Conservation (phyloP, 2,888 invertebrate genomes). For the Drosophila mimica region DNA sequence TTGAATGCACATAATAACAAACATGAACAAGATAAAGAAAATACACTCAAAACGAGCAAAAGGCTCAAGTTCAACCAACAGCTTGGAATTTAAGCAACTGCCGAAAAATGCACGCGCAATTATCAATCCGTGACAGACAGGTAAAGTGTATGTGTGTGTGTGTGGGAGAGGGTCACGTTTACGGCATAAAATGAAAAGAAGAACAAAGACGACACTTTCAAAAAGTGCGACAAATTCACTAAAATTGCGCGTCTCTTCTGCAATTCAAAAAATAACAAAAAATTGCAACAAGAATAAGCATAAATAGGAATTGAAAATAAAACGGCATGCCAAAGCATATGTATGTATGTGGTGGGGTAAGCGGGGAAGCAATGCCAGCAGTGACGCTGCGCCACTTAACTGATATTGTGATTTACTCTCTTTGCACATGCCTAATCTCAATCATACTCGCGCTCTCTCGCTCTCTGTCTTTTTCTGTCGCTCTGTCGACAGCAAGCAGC, state of each 20-base stretch:
- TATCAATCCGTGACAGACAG: conserved; percentile 17
- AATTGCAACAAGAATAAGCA: conserved; percentile 17
- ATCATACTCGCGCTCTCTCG: background rate
- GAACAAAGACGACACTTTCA: conserved; percentile 23
- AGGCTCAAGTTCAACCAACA: conserved; percentile 32
- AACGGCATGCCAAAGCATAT: background rate
- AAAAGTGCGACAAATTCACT: conserved; percentile 59
- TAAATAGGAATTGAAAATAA: conserved; percentile 16
- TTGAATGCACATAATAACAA: conserved; percentile 9
- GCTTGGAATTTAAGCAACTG: conserved; percentile 53
- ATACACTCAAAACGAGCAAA: conserved; percentile 9
- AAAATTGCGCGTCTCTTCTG: conserved; percentile 44
- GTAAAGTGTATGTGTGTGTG: background rate
- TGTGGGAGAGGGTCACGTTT: conserved; percentile 30
- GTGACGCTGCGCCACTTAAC: conserved; percentile 24
- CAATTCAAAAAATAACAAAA: conserved; percentile 4
- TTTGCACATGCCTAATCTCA: background rate
- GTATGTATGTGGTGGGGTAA: background rate
- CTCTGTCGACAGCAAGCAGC: background rate
- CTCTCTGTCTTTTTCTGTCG: background rate
- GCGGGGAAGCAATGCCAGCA: background rate
- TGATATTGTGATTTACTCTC: conserved; percentile 11
- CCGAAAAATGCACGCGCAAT: conserved; percentile 55
- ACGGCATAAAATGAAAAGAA: conserved; percentile 38
- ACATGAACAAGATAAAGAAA: background rate